Base-by-base conservation (phyloP, 2,797 vertebrate genomes). In the Pantherophis vulpinus region DNA sequence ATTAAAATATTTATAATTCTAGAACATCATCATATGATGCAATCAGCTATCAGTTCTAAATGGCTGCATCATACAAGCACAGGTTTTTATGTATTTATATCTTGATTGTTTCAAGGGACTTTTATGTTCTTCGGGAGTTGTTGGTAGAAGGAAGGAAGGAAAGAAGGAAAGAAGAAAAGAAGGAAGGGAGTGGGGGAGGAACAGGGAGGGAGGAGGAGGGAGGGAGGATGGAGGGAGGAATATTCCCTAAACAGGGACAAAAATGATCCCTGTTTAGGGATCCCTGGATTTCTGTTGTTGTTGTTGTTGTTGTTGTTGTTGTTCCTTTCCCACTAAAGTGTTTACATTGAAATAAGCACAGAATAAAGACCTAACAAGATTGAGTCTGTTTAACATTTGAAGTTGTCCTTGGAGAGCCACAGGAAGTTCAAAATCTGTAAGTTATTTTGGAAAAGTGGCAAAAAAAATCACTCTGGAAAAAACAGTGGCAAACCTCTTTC, bases 221-320 rank as follows among this genome's bases (percentile, higher is more conserved):
- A 13, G 4, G 29, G 5, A n/a, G 14, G 9, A 54, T 4, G 63
- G 10, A 13, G 4, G 29, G 5, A n/a, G n/a, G 9, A 54, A 54
- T 54, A 54, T 54, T 54, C 51, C 9, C 51, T 54, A 95, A 93
- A 88, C 51, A 91, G n/a, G 29, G 23, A 32, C 88, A 93, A 88
- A 89, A 51, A 60, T 16, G 37, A n/a, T 42, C 27, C 27, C 6
- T 88, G 6, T 47, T 47, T 47, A 47, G 47, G 47, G 37, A n/a
- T 42, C 27, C 27, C 6, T 88, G 6, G 79, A 86, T 91, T 91
- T 91, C 51, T 87, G 14, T 37, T 37, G 37, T 37, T 37, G 37
- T 37, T 37, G 32, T 37, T 27, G 4, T 29, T 90, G 8, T 54
- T 12, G 54, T 16, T 29, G 54, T 16, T 29, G 27, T n/a, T 87